These are phyloP conservation scores for Sebastes glaucus DNA, from an alignment of 2,797 vertebrate species.

Conservation along the genomic window DNA sequence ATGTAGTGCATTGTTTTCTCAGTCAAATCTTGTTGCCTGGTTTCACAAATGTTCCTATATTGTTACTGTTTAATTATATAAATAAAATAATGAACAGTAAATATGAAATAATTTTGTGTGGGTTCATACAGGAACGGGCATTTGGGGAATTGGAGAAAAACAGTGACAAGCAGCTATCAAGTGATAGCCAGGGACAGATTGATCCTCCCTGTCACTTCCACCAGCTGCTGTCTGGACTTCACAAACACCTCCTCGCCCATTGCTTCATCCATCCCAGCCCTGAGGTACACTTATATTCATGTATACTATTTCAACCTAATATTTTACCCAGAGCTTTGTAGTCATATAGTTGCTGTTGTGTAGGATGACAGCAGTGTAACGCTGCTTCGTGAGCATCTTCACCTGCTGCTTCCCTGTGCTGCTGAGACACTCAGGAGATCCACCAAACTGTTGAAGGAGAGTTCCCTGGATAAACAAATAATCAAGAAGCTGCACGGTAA, in stretches of 20 bases:
- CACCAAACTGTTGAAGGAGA: constrained; percentile 81
- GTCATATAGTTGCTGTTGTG: neutral
- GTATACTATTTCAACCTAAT: neutral
- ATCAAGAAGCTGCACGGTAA: constrained; percentile 85
- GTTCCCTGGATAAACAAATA: constrained; percentile 81
- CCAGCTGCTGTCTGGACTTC: constrained; percentile 84
- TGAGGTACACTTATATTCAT: constrained; percentile 65
- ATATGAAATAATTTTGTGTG: neutral
- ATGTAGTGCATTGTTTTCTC: neutral
- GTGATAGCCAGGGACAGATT: constrained; percentile 75
- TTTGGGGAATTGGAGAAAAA: constrained; percentile 89
- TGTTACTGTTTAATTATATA: neutral
- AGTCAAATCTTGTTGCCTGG: neutral
- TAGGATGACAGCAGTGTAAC: constrained; percentile 82
- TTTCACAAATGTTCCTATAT: neutral
- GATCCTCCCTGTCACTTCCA: constrained; percentile 86
- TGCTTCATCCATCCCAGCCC: constrained; percentile 80
- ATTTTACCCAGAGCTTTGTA: neutral
- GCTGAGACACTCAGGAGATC: constrained; percentile 83
- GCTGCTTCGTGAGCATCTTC: constrained; percentile 84
- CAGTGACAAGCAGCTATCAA: constrained; percentile 85
- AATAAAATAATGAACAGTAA: neutral
- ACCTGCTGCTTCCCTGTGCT: constrained; percentile 84
- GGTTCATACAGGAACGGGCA: constrained; percentile 78
- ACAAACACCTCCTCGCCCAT: constrained; percentile 86